Conservation (phyloP, 2,888 invertebrate species). For the Petrolisthes manimaculis region DNA sequence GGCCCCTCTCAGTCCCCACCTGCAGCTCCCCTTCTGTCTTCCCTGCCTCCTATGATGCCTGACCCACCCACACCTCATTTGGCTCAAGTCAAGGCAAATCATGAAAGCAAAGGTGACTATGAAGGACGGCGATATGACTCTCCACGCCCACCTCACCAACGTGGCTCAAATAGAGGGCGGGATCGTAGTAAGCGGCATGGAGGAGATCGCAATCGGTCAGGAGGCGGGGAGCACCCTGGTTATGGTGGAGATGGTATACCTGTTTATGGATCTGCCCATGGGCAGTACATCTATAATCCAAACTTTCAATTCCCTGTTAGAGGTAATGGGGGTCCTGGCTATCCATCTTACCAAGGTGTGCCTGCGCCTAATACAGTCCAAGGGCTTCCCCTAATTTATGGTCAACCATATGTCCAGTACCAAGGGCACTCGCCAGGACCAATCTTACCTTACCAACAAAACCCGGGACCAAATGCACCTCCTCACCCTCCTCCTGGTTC, state of each 20-base stretch:
- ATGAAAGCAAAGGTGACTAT: slow-evolving; percentile 43
- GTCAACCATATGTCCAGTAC: slow-evolving; percentile 54
- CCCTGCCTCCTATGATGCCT: slow-evolving; percentile 31
- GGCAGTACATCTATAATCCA: slow-evolving; percentile 40
- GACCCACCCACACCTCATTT: slow-evolving; percentile 38
- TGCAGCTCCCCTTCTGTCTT: slow-evolving; percentile 33
- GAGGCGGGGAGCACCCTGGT: slow-evolving; percentile 55
- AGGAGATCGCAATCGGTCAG: slow-evolving; percentile 45
- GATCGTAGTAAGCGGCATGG: slow-evolving; percentile 45
- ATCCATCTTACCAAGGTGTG: slow-evolving; percentile 41
- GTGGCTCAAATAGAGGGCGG: slow-evolving; percentile 33
- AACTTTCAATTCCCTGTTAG: slow-evolving; percentile 38
- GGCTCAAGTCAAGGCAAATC: slow-evolving; percentile 34
- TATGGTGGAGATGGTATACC: slow-evolving; percentile 49
- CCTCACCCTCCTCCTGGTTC: slow-evolving; percentile 25
- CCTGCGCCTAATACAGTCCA: slow-evolving; percentile 54
- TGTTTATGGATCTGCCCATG: slow-evolving; percentile 19
- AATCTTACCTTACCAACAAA: slow-evolving; percentile 39
- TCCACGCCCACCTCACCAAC: slow-evolving; percentile 11
- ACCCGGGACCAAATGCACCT: background rate
- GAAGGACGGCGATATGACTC: slow-evolving; percentile 38
- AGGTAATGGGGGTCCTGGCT: slow-evolving; percentile 20
- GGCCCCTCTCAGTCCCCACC: slow-evolving; percentile 52
- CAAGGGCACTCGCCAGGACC: slow-evolving; percentile 32
- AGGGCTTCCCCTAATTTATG: slow-evolving; percentile 53